Conservation (phyloP, 1,140 invertebrate genomes). For the Oryzaephilus surinamensis region DNA sequence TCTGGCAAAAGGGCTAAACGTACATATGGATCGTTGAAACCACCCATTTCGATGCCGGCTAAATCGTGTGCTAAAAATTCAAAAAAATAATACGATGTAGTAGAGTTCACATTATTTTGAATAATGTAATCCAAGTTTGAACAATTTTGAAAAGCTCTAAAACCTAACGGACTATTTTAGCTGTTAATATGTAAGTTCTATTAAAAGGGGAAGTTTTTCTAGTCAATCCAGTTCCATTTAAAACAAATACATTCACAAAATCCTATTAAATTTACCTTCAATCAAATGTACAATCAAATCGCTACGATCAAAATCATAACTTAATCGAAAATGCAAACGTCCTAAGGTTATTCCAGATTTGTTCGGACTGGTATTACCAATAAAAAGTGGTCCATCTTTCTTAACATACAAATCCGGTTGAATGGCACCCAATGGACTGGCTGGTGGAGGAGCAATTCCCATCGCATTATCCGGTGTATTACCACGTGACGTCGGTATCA, state of each 20-base stretch:
- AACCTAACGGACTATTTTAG: too few relatives aligned
- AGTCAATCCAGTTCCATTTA: constrained; percentile 1
- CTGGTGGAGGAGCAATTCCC: constrained; percentile 37
- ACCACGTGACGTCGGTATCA: constrained; percentile 52
- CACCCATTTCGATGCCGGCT: constrained; percentile 66
- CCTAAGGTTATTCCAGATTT: constrained; percentile 54
- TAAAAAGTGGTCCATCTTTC: constrained; percentile 60
- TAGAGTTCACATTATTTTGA: too few relatives aligned
- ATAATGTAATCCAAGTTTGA: too few relatives aligned
- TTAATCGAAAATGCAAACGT: constrained; percentile 70
- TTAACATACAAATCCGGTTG: constrained; percentile 76
- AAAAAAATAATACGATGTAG: too few relatives aligned
- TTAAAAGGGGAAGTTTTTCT: too few relatives aligned
- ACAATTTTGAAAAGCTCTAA: too few relatives aligned
- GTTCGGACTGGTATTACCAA: constrained; percentile 48
- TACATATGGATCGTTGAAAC: constrained; percentile 81
- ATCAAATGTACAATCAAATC: constrained; percentile 81
- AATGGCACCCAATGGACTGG: constrained; percentile 69
- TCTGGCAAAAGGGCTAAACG: constrained; percentile 62
- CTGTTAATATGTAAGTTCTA: too few relatives aligned
- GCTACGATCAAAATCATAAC: constrained; percentile 81
- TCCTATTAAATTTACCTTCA: constrained; percentile 51
- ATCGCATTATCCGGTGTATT: constrained; percentile 35
- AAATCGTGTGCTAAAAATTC: constrained; percentile 71
- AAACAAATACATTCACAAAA: not conserved